Evolutionary conservation across 2,888 invertebrate species (phyloP).

Genomic region (Aphodius sticticus): DNA sequence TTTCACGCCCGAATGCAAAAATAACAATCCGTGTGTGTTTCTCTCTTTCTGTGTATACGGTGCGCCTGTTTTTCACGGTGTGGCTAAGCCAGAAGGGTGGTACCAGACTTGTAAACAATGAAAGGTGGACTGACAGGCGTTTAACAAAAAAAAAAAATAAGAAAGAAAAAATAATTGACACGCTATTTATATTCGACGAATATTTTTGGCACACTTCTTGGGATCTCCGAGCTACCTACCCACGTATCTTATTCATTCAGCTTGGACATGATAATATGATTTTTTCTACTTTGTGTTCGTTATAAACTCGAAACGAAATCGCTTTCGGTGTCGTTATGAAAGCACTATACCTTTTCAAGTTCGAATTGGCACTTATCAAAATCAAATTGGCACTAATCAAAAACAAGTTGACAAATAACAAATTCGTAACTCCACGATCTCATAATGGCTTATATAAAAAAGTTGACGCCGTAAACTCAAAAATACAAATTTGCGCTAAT

Average conservation of each 20-base stretch:
- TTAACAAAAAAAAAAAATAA: constrained; percentile 27
- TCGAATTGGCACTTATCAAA: too few species aligned
- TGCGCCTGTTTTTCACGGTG: not conserved
- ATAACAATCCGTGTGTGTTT: constrained; percentile 28
- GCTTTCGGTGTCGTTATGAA: too few species aligned
- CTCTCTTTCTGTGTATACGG: not conserved
- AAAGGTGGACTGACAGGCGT: constrained; percentile 36
- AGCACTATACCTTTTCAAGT: too few species aligned
- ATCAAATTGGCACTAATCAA: too few species aligned
- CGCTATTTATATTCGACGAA: not conserved
- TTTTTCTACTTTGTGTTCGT: too few species aligned
- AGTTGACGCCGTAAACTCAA: too few species aligned
- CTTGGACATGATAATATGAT: too few species aligned
- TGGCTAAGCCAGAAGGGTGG: not conserved
- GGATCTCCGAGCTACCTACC: not conserved
- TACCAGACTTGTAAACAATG: constrained; percentile 38
- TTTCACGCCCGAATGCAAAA: constrained; percentile 32
- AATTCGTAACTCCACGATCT: too few species aligned
- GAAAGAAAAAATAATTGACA: not conserved
- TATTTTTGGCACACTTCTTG: not conserved
- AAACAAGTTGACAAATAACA: too few species aligned
- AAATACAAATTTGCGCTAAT: too few species aligned
- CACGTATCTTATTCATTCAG: not conserved
- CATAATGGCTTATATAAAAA: too few species aligned
- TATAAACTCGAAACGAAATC: too few species aligned